phyloP scores from a whole-genome alignment of 1,140 invertebrate species.

The Argopecten irradians region DNA sequence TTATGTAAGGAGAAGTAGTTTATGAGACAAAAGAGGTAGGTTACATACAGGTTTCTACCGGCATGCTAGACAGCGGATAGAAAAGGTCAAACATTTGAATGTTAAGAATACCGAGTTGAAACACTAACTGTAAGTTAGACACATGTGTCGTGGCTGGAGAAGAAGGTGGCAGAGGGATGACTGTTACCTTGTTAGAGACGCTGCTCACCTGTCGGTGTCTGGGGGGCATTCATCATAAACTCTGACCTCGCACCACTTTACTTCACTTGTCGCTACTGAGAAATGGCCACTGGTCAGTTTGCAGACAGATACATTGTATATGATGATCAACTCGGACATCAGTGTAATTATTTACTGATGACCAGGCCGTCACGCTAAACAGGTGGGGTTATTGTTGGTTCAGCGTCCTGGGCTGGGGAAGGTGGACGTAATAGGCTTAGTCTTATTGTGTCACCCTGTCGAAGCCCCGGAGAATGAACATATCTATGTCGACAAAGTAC shows the following conservation, averaged over 20 bases:
- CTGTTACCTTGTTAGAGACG: not conserved
- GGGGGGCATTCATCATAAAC: not conserved
- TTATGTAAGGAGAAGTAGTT: too few relatives aligned
- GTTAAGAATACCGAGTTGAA: not conserved
- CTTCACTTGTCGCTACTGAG: not conserved
- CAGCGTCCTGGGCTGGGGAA: not conserved
- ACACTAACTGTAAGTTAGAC: not conserved
- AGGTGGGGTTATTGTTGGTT: conserved; percentile 1
- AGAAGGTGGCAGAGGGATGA: not conserved
- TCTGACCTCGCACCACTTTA: not conserved
- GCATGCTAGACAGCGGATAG: too few relatives aligned
- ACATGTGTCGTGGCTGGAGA: not conserved
- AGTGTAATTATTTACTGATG: conserved; percentile 18
- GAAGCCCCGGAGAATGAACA: conserved; percentile 1
- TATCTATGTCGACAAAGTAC: not conserved
- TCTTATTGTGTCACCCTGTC: not conserved
- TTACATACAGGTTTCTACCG: too few relatives aligned
- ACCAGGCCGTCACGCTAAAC: not conserved
- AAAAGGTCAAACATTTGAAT: too few relatives aligned
- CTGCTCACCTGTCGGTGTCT: conserved; percentile 3
- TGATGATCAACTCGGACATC: conserved; percentile 8
- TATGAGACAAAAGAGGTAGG: too few relatives aligned
- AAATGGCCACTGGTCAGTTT: not conserved
- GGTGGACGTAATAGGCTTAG: not conserved
- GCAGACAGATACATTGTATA: conserved; percentile 21